Conservation (phyloP, 1,140 invertebrate genomes). For the Ceratosolen fusciceps region DNA sequence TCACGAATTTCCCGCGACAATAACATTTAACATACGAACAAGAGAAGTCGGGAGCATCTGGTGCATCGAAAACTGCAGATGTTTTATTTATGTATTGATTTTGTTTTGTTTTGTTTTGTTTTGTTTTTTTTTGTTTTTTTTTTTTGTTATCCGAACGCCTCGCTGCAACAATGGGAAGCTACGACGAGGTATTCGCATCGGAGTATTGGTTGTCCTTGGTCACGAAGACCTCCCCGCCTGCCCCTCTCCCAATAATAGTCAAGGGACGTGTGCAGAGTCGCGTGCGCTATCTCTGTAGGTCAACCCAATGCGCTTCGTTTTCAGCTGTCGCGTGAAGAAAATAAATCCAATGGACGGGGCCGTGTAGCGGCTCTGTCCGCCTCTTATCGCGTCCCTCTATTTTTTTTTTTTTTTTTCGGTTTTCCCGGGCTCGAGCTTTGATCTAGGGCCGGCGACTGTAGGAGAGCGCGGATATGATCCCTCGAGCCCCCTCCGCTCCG, state of each 20-base stretch:
- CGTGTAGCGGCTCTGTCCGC: not conserved
- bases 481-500: not conserved
- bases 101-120: not conserved
- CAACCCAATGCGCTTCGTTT: not conserved
- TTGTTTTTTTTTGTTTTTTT: too few species aligned
- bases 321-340: slow-evolving; percentile 20
- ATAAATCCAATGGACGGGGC: not conserved
- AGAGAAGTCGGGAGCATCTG: slow-evolving; percentile 14
- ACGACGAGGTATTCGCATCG: too few species aligned
- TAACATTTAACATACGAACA: not conserved
- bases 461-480: not conserved
- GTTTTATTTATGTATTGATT: not conserved
- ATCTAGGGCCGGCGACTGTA: not conserved
- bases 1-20: too few species aligned
- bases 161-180: not conserved
- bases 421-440: too few species aligned
- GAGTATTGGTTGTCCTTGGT: too few species aligned
- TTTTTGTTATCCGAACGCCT: too few species aligned
- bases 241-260: too few species aligned
- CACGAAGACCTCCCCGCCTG: too few species aligned
- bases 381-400: slow-evolving; percentile 12
- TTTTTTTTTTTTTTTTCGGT: not conserved
- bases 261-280: too few species aligned
- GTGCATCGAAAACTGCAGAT: not conserved
- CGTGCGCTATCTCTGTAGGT: slow-evolving; percentile 37